Evolutionary conservation across 2,797 vertebrate species (phyloP), one percentile per base, ranked within the genome.

Genomic region (Hippoglossus hippoglossus): DNA sequence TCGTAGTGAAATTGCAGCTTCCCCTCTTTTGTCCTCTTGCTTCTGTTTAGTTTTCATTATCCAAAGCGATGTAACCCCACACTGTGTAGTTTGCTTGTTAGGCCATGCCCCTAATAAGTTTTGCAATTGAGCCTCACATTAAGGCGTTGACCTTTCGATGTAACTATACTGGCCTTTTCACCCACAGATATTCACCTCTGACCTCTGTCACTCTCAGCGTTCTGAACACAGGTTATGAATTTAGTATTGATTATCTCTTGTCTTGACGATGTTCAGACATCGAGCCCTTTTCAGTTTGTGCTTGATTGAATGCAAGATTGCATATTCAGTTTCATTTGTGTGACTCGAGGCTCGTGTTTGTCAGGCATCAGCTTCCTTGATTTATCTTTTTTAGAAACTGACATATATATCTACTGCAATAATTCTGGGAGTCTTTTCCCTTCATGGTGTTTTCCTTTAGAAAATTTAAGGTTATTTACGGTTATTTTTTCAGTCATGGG

Each of bases 71-170:
- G 18, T 52, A 60, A 75, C 54, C 51, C 16, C 53, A 50, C n/a
- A 19, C n/a, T 63, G 9, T 55, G 54, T 16, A 15, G 46, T 54
- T 31, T 66, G 51, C 28, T 78, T 89, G 87, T 89, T 71, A 86
- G 87, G 87, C 86, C 85, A 31, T 88, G 82, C 75, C 91, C 85
- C 82, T 87, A 85, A 84, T 89, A 88, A 79, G 84, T 89, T 90
- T 77, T 57, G 63, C 85, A 77, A 92, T 87, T 82, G 92, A 90
- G 77, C 76, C 75, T 88, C 84, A 78, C 88, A 92, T 94, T 89
- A 93, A 93, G 83, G 84, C 85, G 84, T 80, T 94, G 93, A 94
- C 94, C 94, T 95, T 94, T 94, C 2, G 46, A 71, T 94, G 93
- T 93, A 92, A 92, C 82, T 71, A 81, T 81, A 86, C 51, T 88